A percentile compares a stretch with the other conserved stretches of the same genome.
phyloP scores from a whole-genome alignment of 1,140 invertebrate genomes.

The Drosophila ficusphila region DNA sequence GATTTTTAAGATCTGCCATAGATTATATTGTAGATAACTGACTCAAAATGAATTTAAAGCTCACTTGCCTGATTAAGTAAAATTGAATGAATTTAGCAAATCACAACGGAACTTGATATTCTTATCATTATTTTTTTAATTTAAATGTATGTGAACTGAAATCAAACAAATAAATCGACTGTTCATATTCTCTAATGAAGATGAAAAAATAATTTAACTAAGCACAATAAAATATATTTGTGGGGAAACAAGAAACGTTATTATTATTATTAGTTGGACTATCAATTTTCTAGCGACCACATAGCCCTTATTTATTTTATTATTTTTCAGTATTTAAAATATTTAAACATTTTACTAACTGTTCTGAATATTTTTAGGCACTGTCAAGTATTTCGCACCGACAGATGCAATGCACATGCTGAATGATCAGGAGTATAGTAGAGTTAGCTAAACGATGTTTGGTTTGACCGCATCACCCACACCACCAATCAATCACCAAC shows the following conservation, averaged over 20 bases:
- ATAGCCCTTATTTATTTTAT: background rate
- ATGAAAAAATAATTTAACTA: no score
- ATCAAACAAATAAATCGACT: conserved; percentile 1
- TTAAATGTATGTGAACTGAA: conserved; percentile 9
- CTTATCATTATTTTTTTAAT: background rate
- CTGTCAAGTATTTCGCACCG: conserved; percentile 86
- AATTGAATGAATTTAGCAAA: conserved; percentile 1
- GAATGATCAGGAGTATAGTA: conserved; percentile 83
- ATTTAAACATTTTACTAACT: conserved; percentile 41
- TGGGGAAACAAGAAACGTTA: background rate
- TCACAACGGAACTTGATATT: conserved; percentile 12
- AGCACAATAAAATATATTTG: no score
- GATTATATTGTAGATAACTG: background rate
- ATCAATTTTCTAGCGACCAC: background rate
- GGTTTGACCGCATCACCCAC: conserved; percentile 24
- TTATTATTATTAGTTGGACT: background rate
- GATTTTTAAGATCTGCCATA: conserved; percentile 7
- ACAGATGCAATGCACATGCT: conserved; percentile 86
- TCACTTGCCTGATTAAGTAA: background rate
- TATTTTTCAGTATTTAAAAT: background rate
- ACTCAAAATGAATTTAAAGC: conserved; percentile 28
- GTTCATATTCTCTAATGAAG: background rate
- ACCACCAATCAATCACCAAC: conserved; percentile 42
- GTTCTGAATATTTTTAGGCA: conserved; percentile 73
- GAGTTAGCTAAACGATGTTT: conserved; percentile 71